phyloP scores from a whole-genome alignment of 2,888 invertebrate species.

The Lysandra coridon region DNA sequence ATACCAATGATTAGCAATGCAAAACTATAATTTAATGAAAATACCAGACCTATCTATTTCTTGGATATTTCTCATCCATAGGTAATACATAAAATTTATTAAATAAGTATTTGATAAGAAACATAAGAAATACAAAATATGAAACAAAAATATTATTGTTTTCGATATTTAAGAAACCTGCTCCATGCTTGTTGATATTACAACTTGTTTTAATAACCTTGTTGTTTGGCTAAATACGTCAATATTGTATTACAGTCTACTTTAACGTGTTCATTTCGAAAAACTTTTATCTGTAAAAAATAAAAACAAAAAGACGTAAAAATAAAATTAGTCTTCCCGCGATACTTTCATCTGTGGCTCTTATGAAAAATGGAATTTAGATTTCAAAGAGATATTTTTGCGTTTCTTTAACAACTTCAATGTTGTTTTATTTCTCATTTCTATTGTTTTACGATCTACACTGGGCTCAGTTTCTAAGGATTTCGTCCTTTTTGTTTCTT shows the following conservation, averaged over 20 bases:
- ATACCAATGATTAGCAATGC: background rate
- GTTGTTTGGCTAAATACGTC: background rate
- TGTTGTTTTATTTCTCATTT: background rate
- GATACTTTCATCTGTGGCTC: background rate
- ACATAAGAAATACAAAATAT: background rate
- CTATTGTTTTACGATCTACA: conserved; percentile 21
- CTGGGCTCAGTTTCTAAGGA: background rate
- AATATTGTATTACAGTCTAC: conserved; percentile 1
- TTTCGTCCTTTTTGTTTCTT: background rate
- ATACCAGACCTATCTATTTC: background rate
- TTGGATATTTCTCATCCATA: background rate
- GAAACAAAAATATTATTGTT: background rate
- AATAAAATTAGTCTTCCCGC: too few relatives aligned
- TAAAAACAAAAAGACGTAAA: background rate
- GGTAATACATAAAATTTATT: background rate
- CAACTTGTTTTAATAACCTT: conserved; percentile 15
- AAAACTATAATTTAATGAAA: background rate
- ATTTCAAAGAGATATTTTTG: background rate
- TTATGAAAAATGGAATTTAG: background rate
- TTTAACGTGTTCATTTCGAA: background rate
- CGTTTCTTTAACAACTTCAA: background rate
- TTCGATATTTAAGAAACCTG: background rate
- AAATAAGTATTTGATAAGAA: background rate
- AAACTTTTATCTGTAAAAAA: background rate
- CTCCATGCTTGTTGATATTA: background rate